Percentiles rank a stretch among this genome's conserved stretches.
phyloP scores from a whole-genome alignment of 2,888 invertebrate genomes.

The Isoperla grammatica region DNA sequence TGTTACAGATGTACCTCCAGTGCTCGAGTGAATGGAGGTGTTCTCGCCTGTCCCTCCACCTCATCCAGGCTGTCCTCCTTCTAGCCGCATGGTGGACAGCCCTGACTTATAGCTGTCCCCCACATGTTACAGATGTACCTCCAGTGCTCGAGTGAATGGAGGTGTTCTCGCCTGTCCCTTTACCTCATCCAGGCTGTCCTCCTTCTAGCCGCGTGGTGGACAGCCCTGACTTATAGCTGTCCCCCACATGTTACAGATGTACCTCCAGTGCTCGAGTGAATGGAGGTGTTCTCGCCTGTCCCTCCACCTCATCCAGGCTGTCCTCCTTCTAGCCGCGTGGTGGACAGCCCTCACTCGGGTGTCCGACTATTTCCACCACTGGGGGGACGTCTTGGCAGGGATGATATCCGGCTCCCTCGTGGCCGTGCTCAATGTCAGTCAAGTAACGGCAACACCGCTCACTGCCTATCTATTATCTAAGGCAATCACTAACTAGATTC shows the following conservation, averaged over 20 bases:
- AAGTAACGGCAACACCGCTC: not conserved
- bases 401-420: conserved; percentile 42
- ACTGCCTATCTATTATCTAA: not conserved
- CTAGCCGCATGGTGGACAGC: too few relatives aligned
- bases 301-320: conserved; percentile 75
- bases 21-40: too few relatives aligned
- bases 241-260: conserved; percentile 49
- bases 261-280: conserved; percentile 76
- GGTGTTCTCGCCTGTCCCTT: too few relatives aligned
- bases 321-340: conserved; percentile 72
- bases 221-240: not conserved
- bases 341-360: conserved; percentile 83
- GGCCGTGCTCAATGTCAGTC: conserved; percentile 36
- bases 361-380: conserved; percentile 96
- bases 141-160: too few relatives aligned
- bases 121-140: too few relatives aligned
- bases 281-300: conserved; percentile 75
- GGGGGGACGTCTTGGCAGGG: conserved; percentile 93
- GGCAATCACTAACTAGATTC: too few relatives aligned
- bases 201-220: too few relatives aligned
- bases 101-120: too few relatives aligned
- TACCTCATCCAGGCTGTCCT: too few relatives aligned
- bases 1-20: too few relatives aligned
- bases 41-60: too few relatives aligned
- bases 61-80: too few relatives aligned